These are phyloP conservation scores for Thelaira solivaga DNA, from an alignment of 2,888 invertebrate genomes.

Conservation along the genomic window DNA sequence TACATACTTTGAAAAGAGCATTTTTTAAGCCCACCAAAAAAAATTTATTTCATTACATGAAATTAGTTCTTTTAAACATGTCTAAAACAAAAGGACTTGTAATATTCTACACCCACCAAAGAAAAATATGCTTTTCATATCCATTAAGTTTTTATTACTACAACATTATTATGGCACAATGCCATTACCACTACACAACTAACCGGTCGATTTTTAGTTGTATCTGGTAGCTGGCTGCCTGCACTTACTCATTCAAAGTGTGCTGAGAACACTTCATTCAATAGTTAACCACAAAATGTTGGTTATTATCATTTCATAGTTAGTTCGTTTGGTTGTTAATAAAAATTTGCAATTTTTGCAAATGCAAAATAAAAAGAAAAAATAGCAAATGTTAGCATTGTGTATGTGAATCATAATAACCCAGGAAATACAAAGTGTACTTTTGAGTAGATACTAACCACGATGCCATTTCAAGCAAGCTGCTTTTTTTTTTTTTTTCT, in stretches of 20 bases:
- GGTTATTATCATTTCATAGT: slow-evolving; percentile 42
- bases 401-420: not conserved
- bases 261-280: slow-evolving; percentile 31
- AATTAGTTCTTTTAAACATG: not conserved
- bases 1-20: no score
- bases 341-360: slow-evolving; percentile 6
- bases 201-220: slow-evolving; percentile 7
- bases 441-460: slow-evolving; percentile 31
- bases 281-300: slow-evolving; percentile 53
- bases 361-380: slow-evolving; percentile 17
- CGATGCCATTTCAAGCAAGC: slow-evolving; percentile 30
- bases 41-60: no score
- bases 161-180: slow-evolving; percentile 37
- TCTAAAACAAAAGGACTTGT: not conserved
- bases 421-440: slow-evolving; percentile 5
- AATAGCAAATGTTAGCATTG: not conserved
- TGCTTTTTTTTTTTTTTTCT: no score
- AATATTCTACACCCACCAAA: not conserved
- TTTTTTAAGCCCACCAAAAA: no score
- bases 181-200: slow-evolving; percentile 11
- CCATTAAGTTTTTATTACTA: slow-evolving; percentile 15
- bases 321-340: slow-evolving; percentile 26
- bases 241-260: slow-evolving; percentile 4
- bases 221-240: no score
- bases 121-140: not conserved